Conservation (phyloP, 2,797 vertebrate genomes). For the Acrossocheilus wenchowensis region DNA sequence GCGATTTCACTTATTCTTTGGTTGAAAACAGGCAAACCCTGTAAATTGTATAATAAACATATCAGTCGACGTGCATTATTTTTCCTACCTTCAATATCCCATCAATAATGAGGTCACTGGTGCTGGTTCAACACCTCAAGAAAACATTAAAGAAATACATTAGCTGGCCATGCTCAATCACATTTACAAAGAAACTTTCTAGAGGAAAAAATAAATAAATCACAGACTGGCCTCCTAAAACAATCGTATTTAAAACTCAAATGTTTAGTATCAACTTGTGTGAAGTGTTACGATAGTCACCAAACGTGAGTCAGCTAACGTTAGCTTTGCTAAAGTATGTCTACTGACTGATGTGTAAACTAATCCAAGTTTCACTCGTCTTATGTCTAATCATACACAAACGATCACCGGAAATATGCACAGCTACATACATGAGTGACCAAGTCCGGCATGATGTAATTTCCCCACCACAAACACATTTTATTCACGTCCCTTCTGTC, state of each 20-base stretch:
- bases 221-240: neutral
- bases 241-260: neutral
- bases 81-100: slow-evolving; percentile 16
- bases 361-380: neutral
- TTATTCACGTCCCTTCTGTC: slow-evolving; percentile 55
- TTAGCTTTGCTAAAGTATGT: slow-evolving; percentile 4
- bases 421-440: slow-evolving; percentile 28
- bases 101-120: neutral
- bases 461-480: neutral
- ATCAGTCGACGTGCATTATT: neutral
- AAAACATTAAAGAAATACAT: neutral
- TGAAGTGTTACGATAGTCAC: neutral
- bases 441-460: neutral
- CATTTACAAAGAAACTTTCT: neutral
- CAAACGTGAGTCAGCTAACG: slow-evolving; percentile 13
- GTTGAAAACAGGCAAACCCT: neutral
- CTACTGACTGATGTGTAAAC: neutral
- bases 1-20: neutral
- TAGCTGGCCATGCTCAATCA: neutral
- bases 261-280: neutral
- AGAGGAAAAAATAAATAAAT: neutral
- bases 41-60: too few species aligned
- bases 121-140: neutral
- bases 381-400: neutral
- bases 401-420: neutral